Evolutionary conservation across 2,888 invertebrate species (phyloP), one percentile per base, ranked within the genome.

Genomic region (Acanthoscelides obtectus): DNA sequence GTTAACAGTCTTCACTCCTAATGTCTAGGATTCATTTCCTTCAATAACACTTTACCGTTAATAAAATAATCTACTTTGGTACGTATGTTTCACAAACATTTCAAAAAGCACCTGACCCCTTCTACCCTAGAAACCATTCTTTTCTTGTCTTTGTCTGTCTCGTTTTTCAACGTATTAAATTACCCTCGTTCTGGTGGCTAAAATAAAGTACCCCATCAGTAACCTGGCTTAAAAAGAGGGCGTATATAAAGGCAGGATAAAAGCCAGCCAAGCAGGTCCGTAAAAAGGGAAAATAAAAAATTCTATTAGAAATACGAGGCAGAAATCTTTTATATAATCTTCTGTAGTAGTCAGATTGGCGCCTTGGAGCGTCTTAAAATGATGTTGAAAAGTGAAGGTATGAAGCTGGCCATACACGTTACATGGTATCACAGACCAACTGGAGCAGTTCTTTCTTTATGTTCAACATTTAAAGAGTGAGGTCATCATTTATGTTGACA

Each of bases 311-410:
- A 45, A 17, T 12, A 45, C 45, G 17, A 45, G 45, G 3, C 45
- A 6, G 45, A 45, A 45, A 45, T 45, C 45, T 17, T 45, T 45
- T 66, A 66, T 66, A 67, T 63, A 45, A 67, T 70, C 22, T 63
- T 70, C 63, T 67, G 66, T 64, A 21, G 67, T 27, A 71, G 71
- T 71, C 71, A 69, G 69, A 72, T 75, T 67, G 45, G 67, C 69
- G 68, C 65, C 71, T 69, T 69, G 69, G 64, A 64, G 45, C 63
- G 64, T 69, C 22, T 21, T 69, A 21, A 68, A 25, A 68, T 45
- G 45, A 45, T 45, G 45, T 45, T 45, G 45, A 45, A 45, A 3
- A 45, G 45, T 45, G 45, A 45, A 45, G 45, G 17, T 12, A 45
- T 45, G 17, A 45, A 45, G 45, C 45, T 12, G 5, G 12, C 45